phyloP scores from a whole-genome alignment of 1,140 invertebrate genomes.

The Musca vetustissima region DNA sequence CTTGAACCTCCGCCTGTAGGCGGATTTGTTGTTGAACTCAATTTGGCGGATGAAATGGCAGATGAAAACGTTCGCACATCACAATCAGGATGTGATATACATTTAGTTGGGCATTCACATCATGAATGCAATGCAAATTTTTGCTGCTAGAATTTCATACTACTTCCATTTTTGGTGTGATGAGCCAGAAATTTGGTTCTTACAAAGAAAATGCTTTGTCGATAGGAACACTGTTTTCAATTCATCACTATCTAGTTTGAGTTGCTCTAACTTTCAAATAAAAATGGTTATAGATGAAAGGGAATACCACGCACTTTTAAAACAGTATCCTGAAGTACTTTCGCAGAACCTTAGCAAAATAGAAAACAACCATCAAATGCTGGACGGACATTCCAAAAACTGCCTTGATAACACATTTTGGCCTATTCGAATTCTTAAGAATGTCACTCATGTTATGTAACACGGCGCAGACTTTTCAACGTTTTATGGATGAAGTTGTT shows the following conservation, averaged over 20 bases:
- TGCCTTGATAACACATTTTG: slow-evolving; percentile 16
- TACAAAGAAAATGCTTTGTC: neutral
- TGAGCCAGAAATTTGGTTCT: slow-evolving; percentile 4
- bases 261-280: too few relatives aligned
- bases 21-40: too few relatives aligned
- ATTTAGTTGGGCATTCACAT: too few relatives aligned
- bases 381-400: slow-evolving; percentile 5
- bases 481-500: slow-evolving; percentile 55
- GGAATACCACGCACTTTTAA: too few relatives aligned
- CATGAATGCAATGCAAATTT: neutral
- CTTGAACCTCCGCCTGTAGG: too few relatives aligned
- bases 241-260: too few relatives aligned
- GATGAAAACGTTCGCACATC: too few relatives aligned
- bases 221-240: too few relatives aligned
- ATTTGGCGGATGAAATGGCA: too few relatives aligned
- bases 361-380: neutral
- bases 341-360: neutral
- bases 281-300: too few relatives aligned
- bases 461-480: slow-evolving; percentile 50
- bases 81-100: too few relatives aligned
- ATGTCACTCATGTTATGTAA: slow-evolving; percentile 20
- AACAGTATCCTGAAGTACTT: too few relatives aligned
- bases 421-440: neutral
- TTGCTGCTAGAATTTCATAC: neutral
- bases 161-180: neutral